phyloP scores from a whole-genome alignment of 53 echinoderm and acorn worm species.

The Crossaster papposus region DNA sequence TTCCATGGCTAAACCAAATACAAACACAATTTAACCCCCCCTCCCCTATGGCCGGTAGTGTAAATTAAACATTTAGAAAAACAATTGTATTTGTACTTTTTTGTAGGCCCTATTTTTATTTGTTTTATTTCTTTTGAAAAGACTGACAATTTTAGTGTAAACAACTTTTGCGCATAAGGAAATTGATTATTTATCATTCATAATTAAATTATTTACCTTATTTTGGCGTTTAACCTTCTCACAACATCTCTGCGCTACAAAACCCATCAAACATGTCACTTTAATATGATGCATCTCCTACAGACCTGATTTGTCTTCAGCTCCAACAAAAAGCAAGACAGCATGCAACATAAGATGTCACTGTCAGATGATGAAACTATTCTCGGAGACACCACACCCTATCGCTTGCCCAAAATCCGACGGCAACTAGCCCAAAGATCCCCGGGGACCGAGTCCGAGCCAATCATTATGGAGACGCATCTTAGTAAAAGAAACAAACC shows the following conservation, averaged over 20 bases:
- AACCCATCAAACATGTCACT: not conserved
- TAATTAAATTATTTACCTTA: no score
- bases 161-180: no score
- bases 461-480: slow-evolving; percentile 39
- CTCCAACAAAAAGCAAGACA: not conserved
- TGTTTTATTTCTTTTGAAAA: no score
- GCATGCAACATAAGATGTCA: slow-evolving; percentile 1
- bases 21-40: no score
- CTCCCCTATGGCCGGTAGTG: no score
- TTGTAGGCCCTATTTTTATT: no score
- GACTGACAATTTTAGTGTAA: no score
- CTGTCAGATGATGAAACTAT: slow-evolving; percentile 24
- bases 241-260: not conserved
- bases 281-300: not conserved
- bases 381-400: slow-evolving; percentile 7
- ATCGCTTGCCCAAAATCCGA: slow-evolving; percentile 41
- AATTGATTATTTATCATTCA: no score
- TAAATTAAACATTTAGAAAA: no score
- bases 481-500: slow-evolving; percentile 34
- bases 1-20: no score
- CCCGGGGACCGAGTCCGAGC: slow-evolving; percentile 26
- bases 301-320: slow-evolving; percentile 37
- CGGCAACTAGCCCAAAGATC: slow-evolving; percentile 12
- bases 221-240: not conserved
- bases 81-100: no score